These are phyloP conservation scores for Zaprionus camerounensis DNA, from an alignment of 1,140 invertebrate genomes.

Conservation along the genomic window DNA sequence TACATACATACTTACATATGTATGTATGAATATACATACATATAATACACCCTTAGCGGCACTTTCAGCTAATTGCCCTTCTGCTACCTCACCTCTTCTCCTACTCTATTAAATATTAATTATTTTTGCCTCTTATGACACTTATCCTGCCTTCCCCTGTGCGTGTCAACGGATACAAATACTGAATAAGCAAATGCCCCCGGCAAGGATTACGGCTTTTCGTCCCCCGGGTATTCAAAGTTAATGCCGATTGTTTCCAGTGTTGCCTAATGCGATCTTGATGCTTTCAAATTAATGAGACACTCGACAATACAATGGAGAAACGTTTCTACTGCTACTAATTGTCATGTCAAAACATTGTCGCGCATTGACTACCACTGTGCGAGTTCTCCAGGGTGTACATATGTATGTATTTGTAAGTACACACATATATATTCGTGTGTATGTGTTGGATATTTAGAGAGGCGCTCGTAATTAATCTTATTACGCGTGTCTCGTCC, in stretches of 20 bases:
- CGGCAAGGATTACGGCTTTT: constrained; percentile 53
- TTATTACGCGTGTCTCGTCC: constrained; percentile 43
- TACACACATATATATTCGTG: neutral
- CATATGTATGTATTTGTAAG: neutral
- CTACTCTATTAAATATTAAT: constrained; percentile 54
- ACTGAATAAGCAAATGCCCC: constrained; percentile 65
- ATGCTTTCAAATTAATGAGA: constrained; percentile 69
- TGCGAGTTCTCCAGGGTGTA: neutral
- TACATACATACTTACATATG: neutral
- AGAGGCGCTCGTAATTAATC: constrained; percentile 72
- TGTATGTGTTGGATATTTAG: constrained; percentile 11
- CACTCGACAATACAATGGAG: constrained; percentile 51
- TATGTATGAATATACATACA: neutral
- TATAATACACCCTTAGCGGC: constrained; percentile 23
- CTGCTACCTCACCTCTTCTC: neutral
- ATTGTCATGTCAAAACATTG: constrained; percentile 69
- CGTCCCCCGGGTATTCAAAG: constrained; percentile 31
- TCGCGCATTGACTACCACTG: constrained; percentile 7
- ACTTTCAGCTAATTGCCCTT: constrained; percentile 48
- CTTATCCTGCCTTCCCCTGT: constrained; percentile 35
- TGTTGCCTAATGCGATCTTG: constrained; percentile 8
- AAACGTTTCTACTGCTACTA: constrained; percentile 33
- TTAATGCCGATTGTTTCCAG: constrained; percentile 24
- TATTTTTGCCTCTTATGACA: constrained; percentile 49
- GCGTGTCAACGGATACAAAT: constrained; percentile 62